Conservation (phyloP, 1,140 invertebrate species). For the Micrasema minimum region DNA sequence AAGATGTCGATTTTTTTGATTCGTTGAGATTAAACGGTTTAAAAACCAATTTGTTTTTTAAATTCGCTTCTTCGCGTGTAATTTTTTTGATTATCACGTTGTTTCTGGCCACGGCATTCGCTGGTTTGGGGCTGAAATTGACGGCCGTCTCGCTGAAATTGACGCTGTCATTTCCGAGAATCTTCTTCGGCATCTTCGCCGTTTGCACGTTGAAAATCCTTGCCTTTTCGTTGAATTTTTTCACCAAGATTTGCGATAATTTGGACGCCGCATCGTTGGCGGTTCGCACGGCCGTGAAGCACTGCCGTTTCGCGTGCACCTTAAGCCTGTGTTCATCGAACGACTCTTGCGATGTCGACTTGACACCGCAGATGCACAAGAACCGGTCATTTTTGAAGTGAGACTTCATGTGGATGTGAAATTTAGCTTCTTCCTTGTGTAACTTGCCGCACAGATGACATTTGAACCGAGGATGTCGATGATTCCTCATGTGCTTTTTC, state of each 20-base stretch:
- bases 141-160: neutral
- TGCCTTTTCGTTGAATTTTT: conserved; percentile 9
- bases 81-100: conserved; percentile 29
- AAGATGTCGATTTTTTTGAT: neutral
- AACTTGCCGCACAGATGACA: conserved; percentile 8
- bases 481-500: conserved; percentile 4
- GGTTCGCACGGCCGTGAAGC: neutral
- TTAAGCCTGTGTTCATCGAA: conserved; percentile 20
- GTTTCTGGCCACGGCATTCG: neutral
- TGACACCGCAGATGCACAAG: conserved; percentile 21
- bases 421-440: neutral
- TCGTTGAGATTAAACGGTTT: neutral
- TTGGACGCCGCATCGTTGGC: neutral
- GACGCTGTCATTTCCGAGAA: neutral
- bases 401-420: conserved; percentile 16
- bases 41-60: conserved; percentile 7
- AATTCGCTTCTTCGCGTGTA: conserved; percentile 8
- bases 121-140: neutral
- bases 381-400: conserved; percentile 29
- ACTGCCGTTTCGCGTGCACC: neutral
- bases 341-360: neutral
- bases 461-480: neutral
- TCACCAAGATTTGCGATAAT: conserved; percentile 5
- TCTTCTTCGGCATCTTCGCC: neutral
- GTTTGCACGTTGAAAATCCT: conserved; percentile 1